Base-by-base conservation (phyloP, 2,888 invertebrate species). In the Loripinus fragilis region DNA sequence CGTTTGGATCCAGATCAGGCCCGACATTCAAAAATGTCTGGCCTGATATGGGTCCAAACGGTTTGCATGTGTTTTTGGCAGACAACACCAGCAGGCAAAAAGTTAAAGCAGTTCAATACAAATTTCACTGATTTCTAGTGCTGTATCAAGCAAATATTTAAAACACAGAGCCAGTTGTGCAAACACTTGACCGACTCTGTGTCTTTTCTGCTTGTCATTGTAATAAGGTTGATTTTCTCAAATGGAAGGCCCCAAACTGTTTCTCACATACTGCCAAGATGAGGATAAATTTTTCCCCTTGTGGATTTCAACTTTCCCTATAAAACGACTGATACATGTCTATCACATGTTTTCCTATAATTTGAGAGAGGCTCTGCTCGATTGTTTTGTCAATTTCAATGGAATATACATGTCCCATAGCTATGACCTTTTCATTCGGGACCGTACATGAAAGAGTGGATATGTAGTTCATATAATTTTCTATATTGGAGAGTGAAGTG, bases 221-320 rank as follows among this genome's bases (percentile, higher is more conserved):
- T n/a, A n/a, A 38, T 38, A 38, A 38, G 5, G 38, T 38, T 38
- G 38, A 38, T 38, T 38, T 38, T 38, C 38, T 12, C 12, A n/a
- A n/a, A 12, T 38, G 12, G 38, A 38, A 38, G 38, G 38, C 38
- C 38, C 38, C 38, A 38, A 38, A 38, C 38, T 38, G 38, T 52
- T 52, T 52, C 45, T 45, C 45, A 33, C 33, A n/a, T n/a, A 20
- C 60, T 60, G 33, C 60, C 60, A 60, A 33, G 60, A 60, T 25
- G 60, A 60, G 30, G 15, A 60, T 60, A 60, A 28, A 60, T 60
- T 33, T 17, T 60, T 5, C 60, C 60, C 60, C 60, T n/a, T n/a
- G 60, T 60, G 60, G 60, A 60, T 60, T 60, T 60, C 20, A 60
- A 60, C 33, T 60, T 60, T 60, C 60, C 60, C 60, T 60, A 30